phyloP scores from a whole-genome alignment of 2,113 vertebrate genomes.

The Prinia subflava region DNA sequence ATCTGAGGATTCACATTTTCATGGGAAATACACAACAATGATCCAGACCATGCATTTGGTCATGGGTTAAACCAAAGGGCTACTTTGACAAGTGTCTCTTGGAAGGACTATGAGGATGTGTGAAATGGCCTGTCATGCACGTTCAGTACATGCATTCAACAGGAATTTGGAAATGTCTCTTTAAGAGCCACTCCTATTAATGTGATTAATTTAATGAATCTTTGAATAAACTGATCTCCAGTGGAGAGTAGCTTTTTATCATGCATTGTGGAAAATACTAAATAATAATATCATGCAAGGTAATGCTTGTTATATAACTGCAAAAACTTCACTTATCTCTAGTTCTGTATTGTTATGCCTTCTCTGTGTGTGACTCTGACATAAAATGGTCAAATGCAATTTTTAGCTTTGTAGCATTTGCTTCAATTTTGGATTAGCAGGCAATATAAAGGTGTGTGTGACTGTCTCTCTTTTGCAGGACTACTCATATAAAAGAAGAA shows the following conservation, averaged over 20 bases:
- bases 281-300: neutral
- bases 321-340: neutral
- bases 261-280: neutral
- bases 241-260: neutral
- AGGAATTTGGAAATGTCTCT: neutral
- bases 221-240: neutral
- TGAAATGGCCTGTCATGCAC: neutral
- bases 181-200: neutral
- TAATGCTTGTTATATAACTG: neutral
- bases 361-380: neutral
- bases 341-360: neutral
- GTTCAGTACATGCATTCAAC: neutral
- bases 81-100: neutral
- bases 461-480: neutral
- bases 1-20: neutral
- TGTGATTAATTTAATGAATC: neutral
- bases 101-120: neutral
- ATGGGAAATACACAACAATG: neutral
- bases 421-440: neutral
- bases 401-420: neutral
- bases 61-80: neutral
- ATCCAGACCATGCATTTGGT: neutral
- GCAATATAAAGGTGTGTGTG: neutral
- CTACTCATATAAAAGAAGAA: neutral
- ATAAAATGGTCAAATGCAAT: neutral